Percentiles rank a stretch among this genome's conserved stretches.
Conservation (phyloP, 2,888 invertebrate species). For the Cosmopolites sordidus region DNA sequence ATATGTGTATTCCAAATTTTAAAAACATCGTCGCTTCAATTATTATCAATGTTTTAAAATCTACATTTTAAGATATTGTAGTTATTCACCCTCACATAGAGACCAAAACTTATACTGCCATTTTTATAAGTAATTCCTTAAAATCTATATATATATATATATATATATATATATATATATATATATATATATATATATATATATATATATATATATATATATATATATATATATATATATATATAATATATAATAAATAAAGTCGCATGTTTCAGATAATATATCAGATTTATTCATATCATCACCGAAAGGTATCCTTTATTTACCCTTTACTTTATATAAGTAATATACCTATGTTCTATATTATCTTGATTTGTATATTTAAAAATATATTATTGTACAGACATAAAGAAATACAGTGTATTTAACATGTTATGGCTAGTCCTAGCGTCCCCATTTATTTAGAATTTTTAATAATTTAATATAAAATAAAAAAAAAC, state of each 20-base stretch:
- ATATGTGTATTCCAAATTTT: slow-evolving; percentile 24
- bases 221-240: no score
- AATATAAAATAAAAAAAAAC: slow-evolving; percentile 45
- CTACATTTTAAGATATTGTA: slow-evolving; percentile 15
- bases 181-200: no score
- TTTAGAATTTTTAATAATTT: slow-evolving; percentile 42
- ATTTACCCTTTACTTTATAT: slow-evolving; percentile 15
- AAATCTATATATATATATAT: slow-evolving; percentile 2
- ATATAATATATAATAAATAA: slow-evolving; percentile 9
- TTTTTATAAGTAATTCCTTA: slow-evolving; percentile 22
- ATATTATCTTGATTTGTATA: slow-evolving; percentile 33
- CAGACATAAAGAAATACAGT: slow-evolving; percentile 39
- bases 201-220: no score
- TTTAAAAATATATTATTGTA: slow-evolving; percentile 47
- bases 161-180: no score
- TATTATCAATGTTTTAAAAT: slow-evolving; percentile 20
- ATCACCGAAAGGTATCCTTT: slow-evolving; percentile 16
- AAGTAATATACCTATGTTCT: slow-evolving; percentile 22
- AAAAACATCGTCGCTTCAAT: slow-evolving; percentile 12
- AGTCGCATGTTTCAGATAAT: slow-evolving; percentile 15
- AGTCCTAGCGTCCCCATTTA: slow-evolving; percentile 44
- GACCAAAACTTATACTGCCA: slow-evolving; percentile 28
- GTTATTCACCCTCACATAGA: slow-evolving; percentile 10
- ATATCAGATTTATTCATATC: slow-evolving; percentile 28
- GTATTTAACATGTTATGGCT: slow-evolving; percentile 47